A percentile compares a stretch with the other conserved stretches of the same genome.
Evolutionary conservation across 2,113 vertebrate genomes (phyloP).

Genomic region (Anarrhichthys ocellatus): DNA sequence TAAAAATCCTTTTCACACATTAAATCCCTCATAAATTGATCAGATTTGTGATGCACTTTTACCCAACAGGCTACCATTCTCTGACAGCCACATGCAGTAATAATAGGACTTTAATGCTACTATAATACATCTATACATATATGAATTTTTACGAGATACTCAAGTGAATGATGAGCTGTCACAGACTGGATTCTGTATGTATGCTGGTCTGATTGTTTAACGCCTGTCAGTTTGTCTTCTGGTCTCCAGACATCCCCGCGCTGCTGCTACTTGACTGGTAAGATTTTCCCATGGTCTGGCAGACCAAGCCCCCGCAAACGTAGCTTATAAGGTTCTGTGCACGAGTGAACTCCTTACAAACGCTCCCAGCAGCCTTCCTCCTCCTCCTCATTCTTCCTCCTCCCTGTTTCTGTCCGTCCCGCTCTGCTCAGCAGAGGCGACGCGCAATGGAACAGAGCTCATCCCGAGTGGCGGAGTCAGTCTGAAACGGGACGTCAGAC

Average conservation of each 20-base stretch:
- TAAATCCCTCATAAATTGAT: neutral
- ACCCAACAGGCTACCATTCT: neutral
- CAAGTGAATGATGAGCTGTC: constrained; percentile 5
- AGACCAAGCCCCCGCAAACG: constrained; percentile 29
- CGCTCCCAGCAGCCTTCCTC: constrained; percentile 25
- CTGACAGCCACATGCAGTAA: neutral
- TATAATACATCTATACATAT: neutral
- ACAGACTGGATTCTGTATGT: neutral
- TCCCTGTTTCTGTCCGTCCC: constrained; percentile 11
- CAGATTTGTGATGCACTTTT: neutral
- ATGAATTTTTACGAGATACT: neutral
- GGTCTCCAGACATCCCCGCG: constrained; percentile 25
- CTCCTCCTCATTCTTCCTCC: constrained; percentile 3
- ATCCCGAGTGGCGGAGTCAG: constrained; percentile 12
- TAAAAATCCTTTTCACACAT: neutral
- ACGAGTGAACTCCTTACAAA: constrained; percentile 20
- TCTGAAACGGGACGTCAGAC: constrained; percentile 15
- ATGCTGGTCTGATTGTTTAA: constrained; percentile 9
- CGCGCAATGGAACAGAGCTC: constrained; percentile 31
- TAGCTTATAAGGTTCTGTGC: constrained; percentile 7
- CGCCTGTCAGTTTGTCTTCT: neutral
- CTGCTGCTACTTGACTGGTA: constrained; percentile 30
- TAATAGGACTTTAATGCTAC: neutral
- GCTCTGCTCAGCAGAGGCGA: constrained; percentile 3
- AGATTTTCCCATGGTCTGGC: constrained; percentile 60